Evolutionary conservation across 2,113 vertebrate species (phyloP), one percentile per base, ranked within the genome.

Genomic region (Cinclus mexicanus): DNA sequence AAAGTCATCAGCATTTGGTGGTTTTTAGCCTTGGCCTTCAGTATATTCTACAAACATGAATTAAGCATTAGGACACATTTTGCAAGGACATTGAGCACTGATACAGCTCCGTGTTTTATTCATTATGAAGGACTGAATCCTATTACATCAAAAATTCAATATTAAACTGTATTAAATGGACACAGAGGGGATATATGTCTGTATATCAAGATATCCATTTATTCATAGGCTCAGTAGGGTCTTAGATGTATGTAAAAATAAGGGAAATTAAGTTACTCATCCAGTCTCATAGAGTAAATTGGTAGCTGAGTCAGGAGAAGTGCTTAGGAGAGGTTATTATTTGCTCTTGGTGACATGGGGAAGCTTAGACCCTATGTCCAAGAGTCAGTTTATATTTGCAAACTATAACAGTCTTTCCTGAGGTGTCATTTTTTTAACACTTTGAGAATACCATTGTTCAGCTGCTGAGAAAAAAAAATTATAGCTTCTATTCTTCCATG

Each of bases 91-190:
- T 33, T 1, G 9, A 86, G 67, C 63, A 50, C 25, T 46, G 42
- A 78, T 67, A 77, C 35, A 78, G 42, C 15, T 12, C 33, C 0
- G 28, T 92, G 42, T 74, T 92, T 95, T 93, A 95, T 95, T 92
- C 71, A 97, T 93, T 69, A 70, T 70, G 25, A 92, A 87, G 47
- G 64, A 92, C 1, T 83, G 60, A 87, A 89, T 89, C 33, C 19
- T 78, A 63, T 77, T 67, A 46, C 52, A 78, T 92, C 77, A 89
- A 90, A 86, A 74, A 96, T 86, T 95, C 64, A 95, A 92, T 70
- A 55, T 94, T 92, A 90, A 95, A 89, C 52, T 59, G 42, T 50
- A 90, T 94, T 94, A 93, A 83, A 75, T 68, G 35, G 68, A 60
- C n/a, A 78, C 16, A 25, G 28, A 68, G 65, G 47, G 26, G 41